Percentiles rank a stretch among this genome's conserved stretches.
phyloP scores from a whole-genome alignment of 1,140 invertebrate species.

The Drosophila equinoxialis region DNA sequence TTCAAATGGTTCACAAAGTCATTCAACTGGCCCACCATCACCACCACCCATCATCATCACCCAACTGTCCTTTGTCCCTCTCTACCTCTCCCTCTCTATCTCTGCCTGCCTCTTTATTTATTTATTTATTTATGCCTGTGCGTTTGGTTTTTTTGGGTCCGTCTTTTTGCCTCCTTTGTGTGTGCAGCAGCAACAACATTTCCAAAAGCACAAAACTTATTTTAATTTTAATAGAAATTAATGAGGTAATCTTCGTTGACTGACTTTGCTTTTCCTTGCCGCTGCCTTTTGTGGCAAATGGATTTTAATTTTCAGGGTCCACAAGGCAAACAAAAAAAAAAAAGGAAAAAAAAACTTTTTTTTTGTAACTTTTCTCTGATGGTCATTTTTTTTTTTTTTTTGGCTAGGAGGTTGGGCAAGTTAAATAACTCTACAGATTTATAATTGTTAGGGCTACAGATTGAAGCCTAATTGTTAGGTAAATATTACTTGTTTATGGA shows the following conservation, averaged over 20 bases:
- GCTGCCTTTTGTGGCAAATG: slow-evolving; percentile 42
- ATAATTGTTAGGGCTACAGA: slow-evolving; percentile 35
- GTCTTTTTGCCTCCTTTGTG: slow-evolving; percentile 6
- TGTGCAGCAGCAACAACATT: slow-evolving; percentile 3
- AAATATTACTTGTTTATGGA: slow-evolving; percentile 2
- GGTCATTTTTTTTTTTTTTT: background rate
- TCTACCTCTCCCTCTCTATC: background rate
- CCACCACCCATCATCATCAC: background rate
- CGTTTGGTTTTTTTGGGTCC: slow-evolving; percentile 17
- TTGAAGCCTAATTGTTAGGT: background rate
- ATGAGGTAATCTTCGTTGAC: slow-evolving; percentile 54
- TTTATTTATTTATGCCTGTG: slow-evolving; percentile 41
- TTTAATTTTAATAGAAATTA: slow-evolving; percentile 66
- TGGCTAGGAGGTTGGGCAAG: background rate
- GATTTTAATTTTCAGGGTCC: slow-evolving; percentile 42
- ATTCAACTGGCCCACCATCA: slow-evolving; percentile 31
- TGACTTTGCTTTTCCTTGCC: slow-evolving; percentile 4
- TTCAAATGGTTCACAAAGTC: slow-evolving; percentile 44
- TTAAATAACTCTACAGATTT: slow-evolving; percentile 32
- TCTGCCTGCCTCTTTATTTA: slow-evolving; percentile 16
- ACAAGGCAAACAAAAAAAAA: background rate
- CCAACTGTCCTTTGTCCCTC: slow-evolving; percentile 1
- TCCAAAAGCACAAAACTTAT: slow-evolving; percentile 46
- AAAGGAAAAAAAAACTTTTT: slow-evolving; percentile 1
- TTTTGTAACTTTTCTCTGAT: background rate